Conservation (phyloP, 37 sponge, comb jelly and placozoan species). For the Axinella damicornis region DNA sequence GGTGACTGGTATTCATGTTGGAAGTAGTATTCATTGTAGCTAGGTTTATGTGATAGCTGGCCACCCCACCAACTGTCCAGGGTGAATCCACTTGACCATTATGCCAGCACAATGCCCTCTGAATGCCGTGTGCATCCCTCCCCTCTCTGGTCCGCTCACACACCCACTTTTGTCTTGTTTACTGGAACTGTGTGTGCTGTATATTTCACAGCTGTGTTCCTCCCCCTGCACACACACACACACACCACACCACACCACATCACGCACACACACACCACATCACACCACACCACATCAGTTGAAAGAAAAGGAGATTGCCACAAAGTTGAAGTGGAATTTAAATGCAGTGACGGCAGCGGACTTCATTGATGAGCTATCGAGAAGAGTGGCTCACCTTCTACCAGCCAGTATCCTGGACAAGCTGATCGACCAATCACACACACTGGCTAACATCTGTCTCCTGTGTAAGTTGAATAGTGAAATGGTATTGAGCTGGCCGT, state of each 20-base stretch:
- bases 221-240: background rate
- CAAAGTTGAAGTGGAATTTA: constrained; percentile 53
- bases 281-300: constrained; percentile 18
- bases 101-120: no score
- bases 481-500: no score
- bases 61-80: no score
- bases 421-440: constrained; percentile 40
- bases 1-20: no score
- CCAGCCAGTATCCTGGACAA: background rate
- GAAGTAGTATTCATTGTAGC: no score
- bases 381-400: constrained; percentile 16
- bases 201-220: background rate
- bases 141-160: no score
- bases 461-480: constrained; percentile 50
- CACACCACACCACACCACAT: background rate
- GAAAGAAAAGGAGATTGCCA: constrained; percentile 57
- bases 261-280: constrained; percentile 1
- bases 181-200: background rate
- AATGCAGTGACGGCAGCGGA: constrained; percentile 54
- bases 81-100: no score
- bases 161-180: background rate
- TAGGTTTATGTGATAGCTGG: no score
- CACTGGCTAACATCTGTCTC: constrained; percentile 55
- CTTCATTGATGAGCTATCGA: constrained; percentile 59
- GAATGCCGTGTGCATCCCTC: no score